These are phyloP conservation scores for Mus spicilegus DNA, from an alignment of 2,113 vertebrate species.

Conservation along the genomic window DNA sequence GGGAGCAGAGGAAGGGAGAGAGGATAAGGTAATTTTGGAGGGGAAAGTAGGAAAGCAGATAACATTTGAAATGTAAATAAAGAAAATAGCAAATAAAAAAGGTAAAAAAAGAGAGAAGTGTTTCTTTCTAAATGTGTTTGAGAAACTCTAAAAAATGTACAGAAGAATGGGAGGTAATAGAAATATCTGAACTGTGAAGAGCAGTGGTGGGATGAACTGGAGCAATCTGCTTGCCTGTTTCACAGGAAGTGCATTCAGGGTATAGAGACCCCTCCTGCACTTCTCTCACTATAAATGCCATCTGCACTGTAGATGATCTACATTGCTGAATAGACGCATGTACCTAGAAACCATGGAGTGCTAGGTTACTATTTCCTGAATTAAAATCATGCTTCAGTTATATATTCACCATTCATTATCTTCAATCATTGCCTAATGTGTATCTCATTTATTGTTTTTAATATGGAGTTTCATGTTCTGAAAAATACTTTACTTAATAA, in stretches of 20 bases:
- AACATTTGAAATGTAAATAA: no score
- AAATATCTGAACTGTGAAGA: not conserved
- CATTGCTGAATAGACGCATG: not conserved
- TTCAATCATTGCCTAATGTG: not conserved
- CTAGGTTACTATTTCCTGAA: not conserved
- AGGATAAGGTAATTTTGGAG: no score
- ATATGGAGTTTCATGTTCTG: not conserved
- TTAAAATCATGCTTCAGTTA: not conserved
- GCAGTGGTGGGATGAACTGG: not conserved
- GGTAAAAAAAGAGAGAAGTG: no score
- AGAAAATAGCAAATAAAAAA: no score
- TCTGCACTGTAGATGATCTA: not conserved
- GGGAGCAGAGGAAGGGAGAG: no score
- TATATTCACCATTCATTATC: not conserved
- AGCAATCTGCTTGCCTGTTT: not conserved
- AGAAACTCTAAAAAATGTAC: not conserved
- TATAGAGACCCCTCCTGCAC: not conserved
- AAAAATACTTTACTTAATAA: constrained; percentile 4
- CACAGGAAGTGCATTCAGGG: not conserved
- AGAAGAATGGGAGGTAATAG: not conserved
- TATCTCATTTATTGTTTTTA: constrained; percentile 28
- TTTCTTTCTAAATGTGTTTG: not conserved
- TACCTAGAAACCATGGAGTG: not conserved
- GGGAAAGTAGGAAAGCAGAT: no score
- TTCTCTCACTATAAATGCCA: not conserved